Percentiles rank a stretch among this genome's conserved stretches.
phyloP scores from a whole-genome alignment of 2,888 invertebrate genomes.

The Dinocampus coccinellae region DNA sequence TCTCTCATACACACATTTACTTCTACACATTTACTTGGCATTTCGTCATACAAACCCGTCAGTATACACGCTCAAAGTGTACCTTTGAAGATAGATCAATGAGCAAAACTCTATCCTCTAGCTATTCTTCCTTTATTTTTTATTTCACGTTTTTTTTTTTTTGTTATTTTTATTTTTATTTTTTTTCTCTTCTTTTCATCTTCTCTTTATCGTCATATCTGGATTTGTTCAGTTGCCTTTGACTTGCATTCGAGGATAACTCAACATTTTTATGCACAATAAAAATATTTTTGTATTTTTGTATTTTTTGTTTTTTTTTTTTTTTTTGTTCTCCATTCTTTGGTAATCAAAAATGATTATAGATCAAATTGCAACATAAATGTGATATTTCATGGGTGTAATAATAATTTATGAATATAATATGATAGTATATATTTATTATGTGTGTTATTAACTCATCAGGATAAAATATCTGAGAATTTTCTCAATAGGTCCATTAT shows the following conservation, averaged over 20 bases:
- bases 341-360: no score
- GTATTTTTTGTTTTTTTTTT: background rate
- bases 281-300: background rate
- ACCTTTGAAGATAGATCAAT: conserved; percentile 28
- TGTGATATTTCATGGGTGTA: background rate
- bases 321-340: background rate
- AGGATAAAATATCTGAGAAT: background rate
- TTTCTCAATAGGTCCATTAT: background rate
- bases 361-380: no score
- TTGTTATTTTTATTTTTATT: background rate
- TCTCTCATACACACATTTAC: no score
- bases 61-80: conserved; percentile 7
- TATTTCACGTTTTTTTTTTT: conserved; percentile 1
- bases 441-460: background rate
- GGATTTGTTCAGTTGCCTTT: background rate
- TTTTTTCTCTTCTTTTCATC: background rate
- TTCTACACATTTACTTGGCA: background rate
- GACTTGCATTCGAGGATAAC: background rate
- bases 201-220: background rate
- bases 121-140: conserved; percentile 3
- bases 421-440: background rate
- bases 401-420: background rate
- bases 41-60: background rate
- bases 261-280: conserved; percentile 1
- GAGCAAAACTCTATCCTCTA: conserved; percentile 22